Base-by-base conservation (phyloP, 2,113 vertebrate species). In the Laticauda colubrina region DNA sequence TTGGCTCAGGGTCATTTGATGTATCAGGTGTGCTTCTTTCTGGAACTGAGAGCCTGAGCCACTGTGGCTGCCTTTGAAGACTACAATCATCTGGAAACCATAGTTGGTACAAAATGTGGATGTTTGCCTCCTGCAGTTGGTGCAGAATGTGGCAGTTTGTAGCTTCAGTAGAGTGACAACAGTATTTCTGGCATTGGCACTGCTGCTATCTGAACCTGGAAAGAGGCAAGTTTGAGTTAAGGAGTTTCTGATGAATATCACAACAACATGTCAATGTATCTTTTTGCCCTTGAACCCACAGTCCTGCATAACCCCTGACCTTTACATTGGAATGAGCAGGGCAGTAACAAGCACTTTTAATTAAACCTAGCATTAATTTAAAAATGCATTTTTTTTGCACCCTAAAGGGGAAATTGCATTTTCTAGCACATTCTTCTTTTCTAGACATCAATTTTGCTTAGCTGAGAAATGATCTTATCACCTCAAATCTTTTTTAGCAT, bases 381-480 rank as follows among this genome's bases (percentile, higher is more conserved):
- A 69, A 14, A 34, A 18, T 0, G 15, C 51, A 53, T 11, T 29
- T 3, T n/a, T 34, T 90, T 93, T 69, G 51, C 29, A 89, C 75
- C 75, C 75, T 21, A 81, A 81, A 81, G 75, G 34, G 75, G 75
- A 81, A 81, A 81, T 21, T 81, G 75, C 34, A 39, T 81, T 81
- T 81, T 81, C 34, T 81, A 85, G 69, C 54, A 89, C 21, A 15
- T 91, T 92, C 89, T 81, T 24, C 2, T 29, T 57, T 94, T 14
- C 34, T 61, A 6, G 86, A 24, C 91, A 91, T 91, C 85, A 59
- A 3, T 93, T 95, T 95, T 92, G 48, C 6, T 61, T 89, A 69
- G 10, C 53, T 75, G 61, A 59, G 85, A 91, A 86, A 39, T 48
- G 90, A 85, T 69, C 53, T 69, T 61, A 48, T 91, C 11, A 14